phyloP scores from a whole-genome alignment of 1,140 invertebrate species.

The Cardiocondyla obscurior region DNA sequence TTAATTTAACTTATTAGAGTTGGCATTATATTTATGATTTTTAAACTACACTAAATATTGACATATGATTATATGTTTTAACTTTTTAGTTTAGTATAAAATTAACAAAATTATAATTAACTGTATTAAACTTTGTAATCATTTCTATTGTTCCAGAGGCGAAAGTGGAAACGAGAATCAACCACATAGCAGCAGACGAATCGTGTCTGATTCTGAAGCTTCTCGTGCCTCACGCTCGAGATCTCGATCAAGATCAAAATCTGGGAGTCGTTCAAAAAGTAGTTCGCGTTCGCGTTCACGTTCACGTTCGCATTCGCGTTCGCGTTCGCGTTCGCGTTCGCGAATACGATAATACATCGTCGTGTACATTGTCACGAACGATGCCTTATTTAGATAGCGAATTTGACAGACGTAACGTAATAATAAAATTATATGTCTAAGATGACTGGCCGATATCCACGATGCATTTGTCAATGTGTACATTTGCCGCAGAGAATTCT shows the following conservation, averaged over 20 bases:
- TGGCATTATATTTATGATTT: background rate
- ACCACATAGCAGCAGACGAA: conserved; percentile 79
- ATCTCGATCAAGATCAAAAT: conserved; percentile 77
- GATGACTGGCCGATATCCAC: background rate
- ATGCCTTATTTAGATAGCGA: background rate
- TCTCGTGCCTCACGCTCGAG: conserved; percentile 78
- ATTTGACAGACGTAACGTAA: background rate
- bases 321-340: conserved; percentile 68
- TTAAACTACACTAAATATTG: background rate
- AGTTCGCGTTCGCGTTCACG: conserved; percentile 70
- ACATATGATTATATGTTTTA: background rate
- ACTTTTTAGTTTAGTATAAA: background rate
- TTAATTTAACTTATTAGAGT: conserved; percentile 4
- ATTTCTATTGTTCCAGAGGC: conserved; percentile 75
- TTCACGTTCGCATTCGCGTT: conserved; percentile 73
- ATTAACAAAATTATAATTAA: background rate
- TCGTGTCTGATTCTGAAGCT: conserved; percentile 83
- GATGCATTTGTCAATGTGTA: background rate
- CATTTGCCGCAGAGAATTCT: conserved; percentile 49
- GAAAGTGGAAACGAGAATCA: conserved; percentile 85
- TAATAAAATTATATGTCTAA: conserved; percentile 51
- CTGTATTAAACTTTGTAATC: background rate
- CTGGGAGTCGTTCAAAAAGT: conserved; percentile 72
- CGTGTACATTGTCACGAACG: background rate
- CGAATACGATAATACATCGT: conserved; percentile 10